A percentile compares a stretch with the other conserved stretches of the same genome.
phyloP scores from a whole-genome alignment of 2,113 vertebrate genomes.

The Dasyornis broadbenti region DNA sequence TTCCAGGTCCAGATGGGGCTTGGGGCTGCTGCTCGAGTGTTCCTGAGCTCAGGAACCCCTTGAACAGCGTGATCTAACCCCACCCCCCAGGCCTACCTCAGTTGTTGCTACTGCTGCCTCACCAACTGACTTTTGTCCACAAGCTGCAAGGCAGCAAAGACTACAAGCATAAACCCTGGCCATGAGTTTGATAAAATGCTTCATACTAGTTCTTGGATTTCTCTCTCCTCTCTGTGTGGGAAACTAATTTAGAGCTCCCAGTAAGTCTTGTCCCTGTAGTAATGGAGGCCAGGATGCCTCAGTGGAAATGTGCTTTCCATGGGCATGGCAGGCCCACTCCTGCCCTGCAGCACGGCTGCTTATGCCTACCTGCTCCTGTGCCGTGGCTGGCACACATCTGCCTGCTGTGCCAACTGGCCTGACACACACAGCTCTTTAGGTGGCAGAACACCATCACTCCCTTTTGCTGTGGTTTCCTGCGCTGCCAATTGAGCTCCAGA shows the following conservation, averaged over 20 bases:
- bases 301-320: fast-evolving
- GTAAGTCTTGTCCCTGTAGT: fast-evolving
- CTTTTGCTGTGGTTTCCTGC: background rate
- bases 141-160: background rate
- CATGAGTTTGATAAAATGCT: background rate
- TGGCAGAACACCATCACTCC: background rate
- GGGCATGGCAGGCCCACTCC: fast-evolving
- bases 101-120: background rate
- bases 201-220: background rate
- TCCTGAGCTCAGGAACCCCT: background rate
- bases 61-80: background rate
- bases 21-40: background rate
- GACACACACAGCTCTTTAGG: fast-evolving
- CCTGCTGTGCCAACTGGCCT: background rate
- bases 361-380: fast-evolving
- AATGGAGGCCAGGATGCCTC: fast-evolving
- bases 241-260: background rate
- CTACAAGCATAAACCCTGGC: background rate
- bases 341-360: background rate
- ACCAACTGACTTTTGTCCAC: background rate
- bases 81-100: background rate
- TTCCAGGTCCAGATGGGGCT: fast-evolving
- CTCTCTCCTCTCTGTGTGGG: background rate
- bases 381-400: background rate
- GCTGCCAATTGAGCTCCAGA: background rate